Percentiles rank a stretch among this genome's conserved stretches.
Evolutionary conservation across 2,113 vertebrate species (phyloP).

Genomic region (Cricetomys ansorgei): DNA sequence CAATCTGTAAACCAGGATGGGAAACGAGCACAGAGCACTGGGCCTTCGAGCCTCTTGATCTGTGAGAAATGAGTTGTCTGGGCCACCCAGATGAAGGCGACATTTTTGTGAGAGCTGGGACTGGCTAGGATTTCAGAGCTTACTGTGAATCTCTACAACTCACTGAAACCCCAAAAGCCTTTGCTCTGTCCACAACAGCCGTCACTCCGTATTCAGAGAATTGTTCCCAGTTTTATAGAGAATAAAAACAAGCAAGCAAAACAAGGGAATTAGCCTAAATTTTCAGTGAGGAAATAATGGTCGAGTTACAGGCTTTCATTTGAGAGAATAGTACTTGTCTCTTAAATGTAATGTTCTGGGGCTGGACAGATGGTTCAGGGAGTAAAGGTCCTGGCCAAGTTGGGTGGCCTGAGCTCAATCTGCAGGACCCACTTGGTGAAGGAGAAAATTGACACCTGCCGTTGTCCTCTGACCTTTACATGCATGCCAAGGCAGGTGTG

Average conservation of each 20-base stretch:
- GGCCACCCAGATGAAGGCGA: not conserved
- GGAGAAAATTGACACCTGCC: not conserved
- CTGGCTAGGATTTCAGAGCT: not conserved
- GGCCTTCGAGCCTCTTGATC: not conserved
- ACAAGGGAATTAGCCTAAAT: not conserved
- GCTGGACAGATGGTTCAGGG: not conserved
- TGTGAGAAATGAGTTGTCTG: not conserved
- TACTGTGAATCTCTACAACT: not conserved
- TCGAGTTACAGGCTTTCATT: not conserved
- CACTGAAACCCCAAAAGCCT: not conserved
- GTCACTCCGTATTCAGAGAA: not conserved
- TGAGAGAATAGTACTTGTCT: not conserved
- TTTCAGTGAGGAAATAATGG: not conserved
- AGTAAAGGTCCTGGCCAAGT: not conserved
- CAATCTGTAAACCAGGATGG: not conserved
- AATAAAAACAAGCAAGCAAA: conserved; percentile 1
- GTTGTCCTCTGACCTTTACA: not conserved
- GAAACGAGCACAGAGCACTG: not conserved
- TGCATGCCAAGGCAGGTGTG: not conserved
- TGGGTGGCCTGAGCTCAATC: not conserved
- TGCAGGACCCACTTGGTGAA: not conserved
- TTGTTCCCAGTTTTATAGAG: not conserved
- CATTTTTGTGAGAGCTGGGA: not conserved
- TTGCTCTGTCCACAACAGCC: not conserved
- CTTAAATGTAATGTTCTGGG: not conserved